These are phyloP conservation scores for Osmerus mordax DNA, from an alignment of 2,113 vertebrate species.

Conservation along the genomic window DNA sequence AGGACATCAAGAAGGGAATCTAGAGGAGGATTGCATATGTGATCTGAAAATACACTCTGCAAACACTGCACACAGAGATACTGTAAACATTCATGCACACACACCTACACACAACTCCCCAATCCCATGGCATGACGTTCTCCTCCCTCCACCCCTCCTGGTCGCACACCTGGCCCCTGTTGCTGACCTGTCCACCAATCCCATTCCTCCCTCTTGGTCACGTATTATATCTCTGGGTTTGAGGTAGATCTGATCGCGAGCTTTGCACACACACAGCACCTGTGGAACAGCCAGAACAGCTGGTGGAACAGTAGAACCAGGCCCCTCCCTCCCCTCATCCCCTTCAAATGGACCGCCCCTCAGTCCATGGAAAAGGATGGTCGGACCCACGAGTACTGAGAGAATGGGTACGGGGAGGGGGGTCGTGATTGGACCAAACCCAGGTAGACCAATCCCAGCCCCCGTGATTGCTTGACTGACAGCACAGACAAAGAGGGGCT, in stretches of 20 bases:
- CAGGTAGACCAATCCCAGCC: not conserved
- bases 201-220: not conserved
- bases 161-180: conserved; percentile 15
- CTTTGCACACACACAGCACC: conserved; percentile 58
- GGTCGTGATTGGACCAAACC: conserved; percentile 1
- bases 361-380: not conserved
- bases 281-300: conserved; percentile 32
- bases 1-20: conserved; percentile 59
- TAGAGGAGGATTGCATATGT: conserved; percentile 23
- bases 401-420: not conserved
- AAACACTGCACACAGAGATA: not conserved
- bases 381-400: not conserved
- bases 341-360: conserved; percentile 3
- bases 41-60: not conserved
- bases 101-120: conserved; percentile 1
- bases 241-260: conserved; percentile 36
- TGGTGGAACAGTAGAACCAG: conserved; percentile 34
- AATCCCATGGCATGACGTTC: not conserved
- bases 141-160: conserved; percentile 25
- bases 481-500: conserved; percentile 13
- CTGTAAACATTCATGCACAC: not conserved
- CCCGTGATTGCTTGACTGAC: conserved; percentile 19
- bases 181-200: conserved; percentile 19
- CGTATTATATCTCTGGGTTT: conserved; percentile 50
- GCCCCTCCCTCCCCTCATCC: conserved; percentile 14